Evolutionary conservation across 1,140 invertebrate species (phyloP).

Genomic region (Proales similis): DNA sequence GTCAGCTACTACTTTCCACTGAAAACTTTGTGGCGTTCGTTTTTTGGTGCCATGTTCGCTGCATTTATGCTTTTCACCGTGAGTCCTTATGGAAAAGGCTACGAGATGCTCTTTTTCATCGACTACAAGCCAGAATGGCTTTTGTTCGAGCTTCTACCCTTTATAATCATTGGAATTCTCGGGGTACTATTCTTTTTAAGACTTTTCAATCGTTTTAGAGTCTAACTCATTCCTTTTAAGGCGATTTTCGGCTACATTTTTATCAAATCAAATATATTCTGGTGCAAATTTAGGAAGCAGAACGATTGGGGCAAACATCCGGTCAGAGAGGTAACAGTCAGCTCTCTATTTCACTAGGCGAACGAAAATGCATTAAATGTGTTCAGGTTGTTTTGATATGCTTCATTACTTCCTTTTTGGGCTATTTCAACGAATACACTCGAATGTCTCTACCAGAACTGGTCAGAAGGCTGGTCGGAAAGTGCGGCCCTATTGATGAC

Average conservation of each 20-base stretch:
- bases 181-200: constrained; percentile 54
- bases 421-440: constrained; percentile 93
- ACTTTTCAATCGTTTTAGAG: not conserved
- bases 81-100: constrained; percentile 98
- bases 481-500: constrained; percentile 83
- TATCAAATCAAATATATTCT: constrained; percentile 88
- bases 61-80: constrained; percentile 93
- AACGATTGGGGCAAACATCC: constrained; percentile 93
- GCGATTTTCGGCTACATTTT: constrained; percentile 92
- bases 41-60: constrained; percentile 96
- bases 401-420: constrained; percentile 80
- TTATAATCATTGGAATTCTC: constrained; percentile 87
- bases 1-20: constrained; percentile 98
- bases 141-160: constrained; percentile 93
- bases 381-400: constrained; percentile 68
- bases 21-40: constrained; percentile 97
- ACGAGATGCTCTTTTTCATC: constrained; percentile 94
- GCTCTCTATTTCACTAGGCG: not conserved
- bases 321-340: constrained; percentile 68
- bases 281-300: constrained; percentile 88
- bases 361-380: not conserved
- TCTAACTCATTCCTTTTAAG: not conserved
- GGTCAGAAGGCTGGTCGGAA: constrained; percentile 87
- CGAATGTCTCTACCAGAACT: constrained; percentile 88
- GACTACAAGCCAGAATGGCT: constrained; percentile 98